These are phyloP conservation scores for Nemopilema nomurai DNA, from an alignment of 30 jellyfish, hydroid and myxozoan genomes.

Conservation along the genomic window DNA sequence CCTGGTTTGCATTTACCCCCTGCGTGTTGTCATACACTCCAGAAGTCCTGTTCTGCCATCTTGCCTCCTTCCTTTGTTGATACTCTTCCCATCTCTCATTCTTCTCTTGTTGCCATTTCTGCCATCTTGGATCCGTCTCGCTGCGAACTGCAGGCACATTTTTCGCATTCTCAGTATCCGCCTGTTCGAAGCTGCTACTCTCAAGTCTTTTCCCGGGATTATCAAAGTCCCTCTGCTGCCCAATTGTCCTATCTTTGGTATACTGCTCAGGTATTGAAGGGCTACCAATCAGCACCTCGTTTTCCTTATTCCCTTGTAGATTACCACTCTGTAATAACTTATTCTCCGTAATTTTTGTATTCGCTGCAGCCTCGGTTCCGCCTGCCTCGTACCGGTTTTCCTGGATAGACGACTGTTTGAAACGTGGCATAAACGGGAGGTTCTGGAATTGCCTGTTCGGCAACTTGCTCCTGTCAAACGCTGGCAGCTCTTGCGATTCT, in stretches of 20 bases:
- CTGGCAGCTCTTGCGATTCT: background rate
- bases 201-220: background rate
- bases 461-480: slow-evolving; percentile 4
- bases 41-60: slow-evolving; percentile 29
- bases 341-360: background rate
- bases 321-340: background rate
- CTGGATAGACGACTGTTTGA: slow-evolving; percentile 31
- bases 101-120: slow-evolving; percentile 37
- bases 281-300: background rate
- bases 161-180: slow-evolving; percentile 19
- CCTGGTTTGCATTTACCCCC: background rate
- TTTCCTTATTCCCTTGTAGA: background rate
- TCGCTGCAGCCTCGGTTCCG: background rate
- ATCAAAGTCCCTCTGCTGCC: background rate
- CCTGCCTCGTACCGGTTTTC: background rate
- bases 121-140: slow-evolving; percentile 42
- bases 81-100: slow-evolving; percentile 56
- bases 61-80: slow-evolving; percentile 35
- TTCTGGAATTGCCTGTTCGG: background rate
- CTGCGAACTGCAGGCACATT: background rate
- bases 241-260: background rate
- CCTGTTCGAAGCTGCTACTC: slow-evolving; percentile 38
- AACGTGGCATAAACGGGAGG: background rate
- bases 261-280: background rate
- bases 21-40: background rate